Base-by-base conservation (phyloP, 2,888 invertebrate genomes). In the Vanessa cardui region DNA sequence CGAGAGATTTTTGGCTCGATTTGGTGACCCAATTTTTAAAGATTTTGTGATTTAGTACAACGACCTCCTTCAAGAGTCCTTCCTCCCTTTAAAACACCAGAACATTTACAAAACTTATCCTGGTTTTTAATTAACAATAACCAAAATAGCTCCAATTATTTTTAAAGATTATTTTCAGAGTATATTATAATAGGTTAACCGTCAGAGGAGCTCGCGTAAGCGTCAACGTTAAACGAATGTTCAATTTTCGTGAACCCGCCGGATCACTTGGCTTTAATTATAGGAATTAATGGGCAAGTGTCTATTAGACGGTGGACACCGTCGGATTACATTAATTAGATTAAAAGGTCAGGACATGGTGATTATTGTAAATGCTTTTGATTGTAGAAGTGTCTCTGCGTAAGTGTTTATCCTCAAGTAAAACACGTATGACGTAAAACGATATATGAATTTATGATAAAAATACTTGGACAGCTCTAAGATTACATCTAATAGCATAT, bases 301-400 rank as follows among this genome's bases (percentile, higher is more conserved):
- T 58, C 58, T 67, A 67, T 70, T 70, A 70, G 54, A 33, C 54
- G 64, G 64, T 62, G 62, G 67, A 62, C 62, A 59, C 33, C 46
- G 69, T 54, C 59, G 64, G 67, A 62, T 70, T 70, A 67, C 58
- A 58, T 70, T 66, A 70, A 70, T 70, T 70, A 60, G 58, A 70
- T 70, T 70, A 70, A 39, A 64, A 54, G 50, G 65, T 56, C 61
- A 47, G 46, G 18, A 56, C 69, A 50, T 54, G 46, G 26, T 21
- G 52, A 47, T 58, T 47, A 46, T 65, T 16, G 31, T 8, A 21
- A 54, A 54, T 31, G 16, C 4, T 54, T 50, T 31, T 54, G 16
- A 54, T 54, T 54, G 31, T 54, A 12, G 16, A 31, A 31, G 16
- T 31, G 0, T 4, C 2, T 54, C 3, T 31, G 31, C 16, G 7